Evolutionary conservation across 2,113 vertebrate genomes (phyloP).

Genomic region (Australoheros scitulus): DNA sequence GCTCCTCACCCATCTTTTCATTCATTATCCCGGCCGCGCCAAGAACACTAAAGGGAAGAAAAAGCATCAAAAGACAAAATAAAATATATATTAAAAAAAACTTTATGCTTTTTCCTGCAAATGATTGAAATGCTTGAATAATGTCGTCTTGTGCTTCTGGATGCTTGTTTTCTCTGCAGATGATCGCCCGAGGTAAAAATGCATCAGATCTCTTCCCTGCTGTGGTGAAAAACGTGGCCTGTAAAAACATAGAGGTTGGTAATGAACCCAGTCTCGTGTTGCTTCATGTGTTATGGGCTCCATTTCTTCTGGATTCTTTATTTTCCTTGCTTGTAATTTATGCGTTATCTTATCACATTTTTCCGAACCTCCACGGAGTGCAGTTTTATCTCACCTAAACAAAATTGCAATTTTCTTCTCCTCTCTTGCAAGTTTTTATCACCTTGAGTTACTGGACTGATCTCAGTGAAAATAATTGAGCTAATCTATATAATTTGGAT

Average conservation of each 20-base stretch:
- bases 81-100: background rate
- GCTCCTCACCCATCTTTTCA: conserved; percentile 34
- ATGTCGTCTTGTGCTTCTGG: conserved; percentile 6
- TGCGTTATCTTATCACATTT: conserved; percentile 7
- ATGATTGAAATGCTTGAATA: background rate
- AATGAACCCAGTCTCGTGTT: background rate
- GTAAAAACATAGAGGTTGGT: conserved; percentile 98
- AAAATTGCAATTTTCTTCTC: conserved; percentile 24
- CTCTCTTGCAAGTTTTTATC: conserved; percentile 4
- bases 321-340: conserved; percentile 9
- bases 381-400: conserved; percentile 37
- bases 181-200: conserved; percentile 97
- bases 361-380: background rate
- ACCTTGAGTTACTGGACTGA: conserved; percentile 8
- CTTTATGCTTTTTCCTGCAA: background rate
- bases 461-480: conserved; percentile 14
- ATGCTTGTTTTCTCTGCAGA: conserved; percentile 75
- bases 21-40: conserved; percentile 56
- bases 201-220: conserved; percentile 97
- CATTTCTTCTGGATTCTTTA: background rate
- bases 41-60: background rate
- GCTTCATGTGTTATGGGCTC: background rate
- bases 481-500: conserved; percentile 26
- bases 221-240: conserved; percentile 97
- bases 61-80: conserved; percentile 13